Base-by-base conservation (phyloP, 2,797 vertebrate species). In the Coregonus sp. region DNA sequence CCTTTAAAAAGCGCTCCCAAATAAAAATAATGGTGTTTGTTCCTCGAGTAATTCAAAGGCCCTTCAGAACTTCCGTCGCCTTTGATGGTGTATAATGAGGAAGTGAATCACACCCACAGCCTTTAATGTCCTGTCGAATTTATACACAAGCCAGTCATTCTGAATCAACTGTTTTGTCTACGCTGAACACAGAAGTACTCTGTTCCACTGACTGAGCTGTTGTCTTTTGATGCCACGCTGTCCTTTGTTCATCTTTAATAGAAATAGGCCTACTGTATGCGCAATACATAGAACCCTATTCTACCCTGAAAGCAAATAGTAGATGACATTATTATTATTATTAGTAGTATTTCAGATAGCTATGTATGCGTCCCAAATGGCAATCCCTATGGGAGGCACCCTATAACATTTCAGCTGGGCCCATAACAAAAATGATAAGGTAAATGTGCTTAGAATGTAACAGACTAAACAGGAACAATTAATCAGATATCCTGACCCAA, bases 401-500 rank as follows among this genome's bases (percentile, higher is more conserved):
- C 40, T 47, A 47, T 47, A 47, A 47, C 7, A 47, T 47, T 47
- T 47, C 40, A 47, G 40, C 40, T 47, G 40, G 40, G 40, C 7
- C 40, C 40, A 47, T 47, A 47, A 47, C 40, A 20, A 6, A 59
- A 80, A 56, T 20, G 16, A 86, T 82, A 73, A 73, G 65, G 40
- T 47, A 47, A 40, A 40, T 40, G 37, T 40, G 37, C 40, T 9
- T 47, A 47, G 40, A 47, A 47, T 47, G 40, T 11, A 9, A 85
- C 85, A 78, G 75, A 75, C 40, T 2, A 47, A 47, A 47, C 40
- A 47, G 40, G 40, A 91, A 91, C 85, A 86, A 86, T 88, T 88
- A 89, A 92, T 92, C 80, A 84, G 84, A 87, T 77, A 80, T 78
- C 75, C 68, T 82, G 86, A 90, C 88, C 88, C 84, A 70, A 84